A percentile compares a stretch with the other conserved stretches of the same genome.
phyloP scores from a whole-genome alignment of 1,140 invertebrate species.

The Drosophila subobscura region DNA sequence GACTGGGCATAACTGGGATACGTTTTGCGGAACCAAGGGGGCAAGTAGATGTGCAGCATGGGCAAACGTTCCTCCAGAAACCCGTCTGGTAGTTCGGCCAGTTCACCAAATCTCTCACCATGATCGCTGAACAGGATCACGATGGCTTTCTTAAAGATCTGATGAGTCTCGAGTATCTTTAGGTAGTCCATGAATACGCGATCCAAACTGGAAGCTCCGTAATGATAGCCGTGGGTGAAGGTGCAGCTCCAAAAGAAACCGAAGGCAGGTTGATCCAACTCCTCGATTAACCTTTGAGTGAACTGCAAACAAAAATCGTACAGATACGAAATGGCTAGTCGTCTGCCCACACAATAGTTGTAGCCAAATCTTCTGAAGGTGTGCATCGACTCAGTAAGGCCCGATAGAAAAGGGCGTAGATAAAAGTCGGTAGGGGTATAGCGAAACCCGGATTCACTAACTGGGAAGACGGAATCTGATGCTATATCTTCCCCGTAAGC shows the following conservation, averaged over 20 bases:
- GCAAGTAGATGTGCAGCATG: conserved; percentile 91
- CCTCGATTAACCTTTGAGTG: conserved; percentile 58
- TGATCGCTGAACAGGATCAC: conserved; percentile 95
- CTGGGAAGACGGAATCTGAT: conserved; percentile 90
- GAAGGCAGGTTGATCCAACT: conserved; percentile 85
- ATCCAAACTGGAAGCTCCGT: conserved; percentile 88
- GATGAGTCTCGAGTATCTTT: conserved; percentile 51
- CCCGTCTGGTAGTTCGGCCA: conserved; percentile 87
- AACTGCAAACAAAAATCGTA: conserved; percentile 86
- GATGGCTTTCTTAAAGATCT: conserved; percentile 86
- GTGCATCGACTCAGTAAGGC: conserved; percentile 82
- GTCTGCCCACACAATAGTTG: conserved; percentile 85
- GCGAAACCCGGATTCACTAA: conserved; percentile 89
- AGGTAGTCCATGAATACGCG: conserved; percentile 85
- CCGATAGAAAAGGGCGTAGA: conserved; percentile 88
- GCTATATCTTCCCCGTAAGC: conserved; percentile 90
- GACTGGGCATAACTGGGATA: conserved; percentile 87
- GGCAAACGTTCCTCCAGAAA: conserved; percentile 95
- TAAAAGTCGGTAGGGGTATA: conserved; percentile 92
- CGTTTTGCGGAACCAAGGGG: conserved; percentile 88
- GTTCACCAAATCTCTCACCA: conserved; percentile 92
- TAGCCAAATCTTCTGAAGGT: conserved; percentile 1
- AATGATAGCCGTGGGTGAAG: conserved; percentile 90
- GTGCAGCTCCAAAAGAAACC: conserved; percentile 91
- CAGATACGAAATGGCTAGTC: conserved; percentile 85